Percentiles rank a stretch among this genome's conserved stretches.
These are phyloP conservation scores for Branchinecta lynchi DNA, from an alignment of 1,140 invertebrate species.

Conservation along the genomic window DNA sequence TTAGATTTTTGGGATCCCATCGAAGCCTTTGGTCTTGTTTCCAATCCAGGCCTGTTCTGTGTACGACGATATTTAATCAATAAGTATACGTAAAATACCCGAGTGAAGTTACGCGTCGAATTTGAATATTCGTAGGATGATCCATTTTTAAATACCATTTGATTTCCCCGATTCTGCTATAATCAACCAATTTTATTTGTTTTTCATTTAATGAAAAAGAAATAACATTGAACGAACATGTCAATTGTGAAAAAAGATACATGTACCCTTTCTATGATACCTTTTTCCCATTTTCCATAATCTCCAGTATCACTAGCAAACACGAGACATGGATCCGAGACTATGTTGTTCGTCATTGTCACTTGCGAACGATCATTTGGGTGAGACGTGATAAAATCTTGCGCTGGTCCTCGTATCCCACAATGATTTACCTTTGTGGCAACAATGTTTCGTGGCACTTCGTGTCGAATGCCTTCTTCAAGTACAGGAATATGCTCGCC, in stretches of 20 bases:
- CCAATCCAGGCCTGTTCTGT: not conserved
- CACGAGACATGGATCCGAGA: not conserved
- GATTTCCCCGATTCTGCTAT: not conserved
- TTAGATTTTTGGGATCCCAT: too few species aligned
- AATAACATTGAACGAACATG: not conserved
- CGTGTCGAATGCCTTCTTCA: not conserved
- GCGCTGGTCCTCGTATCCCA: not conserved
- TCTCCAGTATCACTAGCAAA: not conserved
- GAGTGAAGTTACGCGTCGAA: not conserved
- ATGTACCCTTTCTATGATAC: not conserved
- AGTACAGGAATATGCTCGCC: too few species aligned
- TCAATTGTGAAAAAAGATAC: not conserved
- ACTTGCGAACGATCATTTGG: not conserved
- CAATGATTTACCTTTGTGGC: not conserved
- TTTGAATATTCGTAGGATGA: not conserved
- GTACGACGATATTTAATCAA: not conserved
- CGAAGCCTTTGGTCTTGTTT: too few species aligned
- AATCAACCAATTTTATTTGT: not conserved
- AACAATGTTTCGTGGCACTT: not conserved
- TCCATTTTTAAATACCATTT: not conserved
- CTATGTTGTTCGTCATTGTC: not conserved
- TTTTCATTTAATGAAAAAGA: not conserved
- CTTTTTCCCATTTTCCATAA: not conserved
- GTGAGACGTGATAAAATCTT: not conserved
- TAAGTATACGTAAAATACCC: not conserved